Conservation (phyloP, 2,888 invertebrate species). For the Orthonevra nobilis region DNA sequence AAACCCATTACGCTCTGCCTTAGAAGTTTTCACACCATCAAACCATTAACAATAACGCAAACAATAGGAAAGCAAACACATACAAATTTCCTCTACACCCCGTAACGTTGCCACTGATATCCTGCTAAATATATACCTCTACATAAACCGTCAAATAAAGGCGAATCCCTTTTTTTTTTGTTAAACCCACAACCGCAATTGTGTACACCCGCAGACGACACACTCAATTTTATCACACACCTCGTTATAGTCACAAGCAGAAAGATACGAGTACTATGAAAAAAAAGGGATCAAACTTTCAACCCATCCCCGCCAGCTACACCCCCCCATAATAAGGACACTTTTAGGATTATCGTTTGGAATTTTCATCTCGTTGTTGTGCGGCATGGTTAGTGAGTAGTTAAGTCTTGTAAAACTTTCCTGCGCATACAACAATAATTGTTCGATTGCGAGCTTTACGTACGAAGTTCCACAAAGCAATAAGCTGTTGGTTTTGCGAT, state of each 20-base stretch:
- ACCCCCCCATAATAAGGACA: constrained; percentile 34
- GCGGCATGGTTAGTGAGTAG: neutral
- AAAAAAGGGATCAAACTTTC: constrained; percentile 33
- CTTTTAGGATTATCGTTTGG: constrained; percentile 44
- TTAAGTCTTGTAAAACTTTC: constrained; percentile 21
- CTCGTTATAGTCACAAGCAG: constrained; percentile 31
- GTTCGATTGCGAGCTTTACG: constrained; percentile 21
- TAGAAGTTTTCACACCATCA: constrained; percentile 46
- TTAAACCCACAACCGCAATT: constrained; percentile 37
- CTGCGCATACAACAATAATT: constrained; percentile 18
- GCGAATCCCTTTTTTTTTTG: constrained; percentile 23
- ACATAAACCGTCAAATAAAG: constrained; percentile 1
- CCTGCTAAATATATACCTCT: constrained; percentile 3
- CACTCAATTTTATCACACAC: constrained; percentile 55
- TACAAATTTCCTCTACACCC: constrained; percentile 2
- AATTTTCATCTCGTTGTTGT: constrained; percentile 37
- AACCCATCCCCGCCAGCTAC: neutral
- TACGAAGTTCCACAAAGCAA: constrained; percentile 20
- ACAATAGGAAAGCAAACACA: constrained; percentile 17
- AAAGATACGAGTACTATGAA: constrained; percentile 6
- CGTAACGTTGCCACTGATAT: constrained; percentile 7
- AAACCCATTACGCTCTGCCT: constrained; percentile 33
- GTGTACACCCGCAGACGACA: constrained; percentile 58
- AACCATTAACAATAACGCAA: constrained; percentile 43
- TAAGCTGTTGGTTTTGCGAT: constrained; percentile 7